Conservation (phyloP, 2,113 vertebrate species). For the Tetrax tetrax region DNA sequence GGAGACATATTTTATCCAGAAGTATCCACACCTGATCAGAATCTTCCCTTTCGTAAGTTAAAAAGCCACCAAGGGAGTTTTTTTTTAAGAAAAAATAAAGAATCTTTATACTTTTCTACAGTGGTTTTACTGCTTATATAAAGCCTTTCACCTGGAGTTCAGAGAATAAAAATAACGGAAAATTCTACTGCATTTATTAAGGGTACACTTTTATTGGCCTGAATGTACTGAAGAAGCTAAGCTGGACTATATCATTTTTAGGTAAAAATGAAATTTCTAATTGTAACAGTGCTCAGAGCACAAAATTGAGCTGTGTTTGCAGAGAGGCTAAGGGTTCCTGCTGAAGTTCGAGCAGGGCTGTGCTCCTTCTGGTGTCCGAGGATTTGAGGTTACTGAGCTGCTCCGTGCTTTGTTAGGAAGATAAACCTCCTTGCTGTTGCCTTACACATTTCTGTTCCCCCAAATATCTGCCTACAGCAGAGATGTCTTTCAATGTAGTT, state of each 20-base stretch:
- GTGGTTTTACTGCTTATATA: background rate
- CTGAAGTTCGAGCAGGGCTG: background rate
- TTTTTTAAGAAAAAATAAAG: background rate
- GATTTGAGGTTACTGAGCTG: background rate
- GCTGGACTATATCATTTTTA: background rate
- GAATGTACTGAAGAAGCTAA: background rate
- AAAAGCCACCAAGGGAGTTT: background rate
- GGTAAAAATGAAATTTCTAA: background rate
- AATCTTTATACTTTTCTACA: background rate
- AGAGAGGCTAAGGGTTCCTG: background rate
- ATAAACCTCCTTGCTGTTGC: rapidly evolving
- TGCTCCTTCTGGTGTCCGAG: background rate
- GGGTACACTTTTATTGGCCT: background rate
- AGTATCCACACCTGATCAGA: background rate
- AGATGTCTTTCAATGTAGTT: background rate
- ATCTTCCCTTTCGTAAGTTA: background rate
- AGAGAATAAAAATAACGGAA: background rate
- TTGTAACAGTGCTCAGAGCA: background rate
- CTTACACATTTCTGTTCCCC: background rate
- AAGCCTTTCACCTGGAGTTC: background rate
- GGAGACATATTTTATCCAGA: background rate
- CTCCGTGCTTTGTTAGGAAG: background rate
- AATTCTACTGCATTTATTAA: background rate
- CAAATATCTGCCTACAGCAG: background rate
- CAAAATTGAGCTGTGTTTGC: background rate